Conservation (phyloP, 2,797 vertebrate species). For the Sebastes hopkinsi region DNA sequence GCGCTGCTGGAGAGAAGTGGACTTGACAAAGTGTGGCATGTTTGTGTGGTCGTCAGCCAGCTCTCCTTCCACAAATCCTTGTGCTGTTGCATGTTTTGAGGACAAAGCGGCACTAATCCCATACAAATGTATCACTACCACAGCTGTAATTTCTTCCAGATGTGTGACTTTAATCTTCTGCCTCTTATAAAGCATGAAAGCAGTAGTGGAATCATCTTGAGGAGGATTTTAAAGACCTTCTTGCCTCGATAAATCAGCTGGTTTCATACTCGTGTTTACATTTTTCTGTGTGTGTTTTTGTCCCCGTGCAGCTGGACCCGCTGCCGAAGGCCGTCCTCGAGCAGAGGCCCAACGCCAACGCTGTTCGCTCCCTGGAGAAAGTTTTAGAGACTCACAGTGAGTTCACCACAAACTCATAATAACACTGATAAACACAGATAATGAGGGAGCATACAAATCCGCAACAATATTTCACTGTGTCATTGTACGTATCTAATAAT, state of each 20-base stretch:
- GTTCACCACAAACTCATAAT: slow-evolving; percentile 57
- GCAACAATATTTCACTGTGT: not conserved
- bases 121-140: not conserved
- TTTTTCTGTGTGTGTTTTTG: slow-evolving; percentile 15
- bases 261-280: not conserved
- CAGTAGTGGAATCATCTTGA: not conserved
- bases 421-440: no score
- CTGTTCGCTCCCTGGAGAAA: slow-evolving; percentile 91
- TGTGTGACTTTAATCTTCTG: not conserved
- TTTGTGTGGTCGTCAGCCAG: not conserved
- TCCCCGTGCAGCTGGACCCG: slow-evolving; percentile 86
- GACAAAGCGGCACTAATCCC: not conserved
- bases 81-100: not conserved
- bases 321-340: slow-evolving; percentile 90
- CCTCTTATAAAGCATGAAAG: not conserved
- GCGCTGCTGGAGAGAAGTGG: no score
- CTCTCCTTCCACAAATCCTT: not conserved
- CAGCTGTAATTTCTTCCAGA: not conserved
- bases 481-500: not conserved
- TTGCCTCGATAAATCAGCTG: not conserved
- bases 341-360: slow-evolving; percentile 90
- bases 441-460: accelerated
- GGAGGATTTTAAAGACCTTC: not conserved
- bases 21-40: not conserved
- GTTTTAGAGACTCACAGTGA: slow-evolving; percentile 94